phyloP scores from a whole-genome alignment of 1,140 invertebrate genomes.

The Tigriopus japonicus region DNA sequence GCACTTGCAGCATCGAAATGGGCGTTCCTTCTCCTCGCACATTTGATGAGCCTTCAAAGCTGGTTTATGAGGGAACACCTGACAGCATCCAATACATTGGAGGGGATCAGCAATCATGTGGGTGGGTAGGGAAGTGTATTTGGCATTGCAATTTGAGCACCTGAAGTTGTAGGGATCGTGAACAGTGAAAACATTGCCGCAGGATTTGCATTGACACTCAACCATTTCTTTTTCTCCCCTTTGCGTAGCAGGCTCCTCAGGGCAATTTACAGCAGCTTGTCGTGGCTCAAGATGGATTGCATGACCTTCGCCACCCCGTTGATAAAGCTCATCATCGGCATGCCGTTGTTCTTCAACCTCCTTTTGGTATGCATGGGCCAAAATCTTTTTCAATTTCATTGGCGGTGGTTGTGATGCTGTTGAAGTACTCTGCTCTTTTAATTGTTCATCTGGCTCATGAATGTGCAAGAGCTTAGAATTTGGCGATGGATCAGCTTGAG shows the following conservation, averaged over 20 bases:
- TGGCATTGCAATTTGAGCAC: background rate
- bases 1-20: conserved; percentile 19
- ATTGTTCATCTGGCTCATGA: no score
- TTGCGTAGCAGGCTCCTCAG: background rate
- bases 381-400: conserved; percentile 5
- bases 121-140: conserved; percentile 9
- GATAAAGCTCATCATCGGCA: background rate
- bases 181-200: background rate
- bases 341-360: background rate
- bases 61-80: conserved; percentile 9
- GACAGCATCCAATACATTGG: conserved; percentile 8
- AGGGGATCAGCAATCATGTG: conserved; percentile 7
- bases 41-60: conserved; percentile 9
- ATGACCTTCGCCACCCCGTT: background rate
- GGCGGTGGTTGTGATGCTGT: background rate
- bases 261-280: background rate
- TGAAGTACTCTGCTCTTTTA: no score
- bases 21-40: conserved; percentile 15
- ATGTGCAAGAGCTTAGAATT: no score
- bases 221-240: background rate
- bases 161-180: conserved; percentile 8
- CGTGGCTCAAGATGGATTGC: background rate
- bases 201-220: conserved; percentile 9
- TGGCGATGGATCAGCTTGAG: no score
- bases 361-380: conserved; percentile 7